phyloP scores from a whole-genome alignment of 2,888 invertebrate species.

The Pollenia griseotomentosa region DNA sequence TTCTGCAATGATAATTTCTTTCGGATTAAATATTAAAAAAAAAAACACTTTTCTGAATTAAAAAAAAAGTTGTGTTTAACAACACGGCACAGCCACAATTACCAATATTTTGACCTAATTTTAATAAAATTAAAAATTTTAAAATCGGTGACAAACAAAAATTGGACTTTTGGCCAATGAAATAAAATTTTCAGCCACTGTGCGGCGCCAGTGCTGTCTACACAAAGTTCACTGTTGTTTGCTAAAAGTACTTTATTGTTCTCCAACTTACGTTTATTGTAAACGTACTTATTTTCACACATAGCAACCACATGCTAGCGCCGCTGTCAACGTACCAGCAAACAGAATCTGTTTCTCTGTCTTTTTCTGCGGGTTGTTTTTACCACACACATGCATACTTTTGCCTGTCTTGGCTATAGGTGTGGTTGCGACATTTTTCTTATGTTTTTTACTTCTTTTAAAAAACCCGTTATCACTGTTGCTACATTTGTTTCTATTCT shows the following conservation, averaged over 20 bases:
- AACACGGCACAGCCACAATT: too few relatives aligned
- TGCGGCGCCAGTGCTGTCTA: constrained; percentile 2
- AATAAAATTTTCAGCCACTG: too few relatives aligned
- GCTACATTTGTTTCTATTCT: background rate
- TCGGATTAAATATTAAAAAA: too few relatives aligned
- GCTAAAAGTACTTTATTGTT: constrained; percentile 8
- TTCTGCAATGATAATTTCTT: too few relatives aligned
- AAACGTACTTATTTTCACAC: background rate
- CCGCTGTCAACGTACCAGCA: constrained; percentile 44
- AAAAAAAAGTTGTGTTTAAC: too few relatives aligned
- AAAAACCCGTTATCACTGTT: too few relatives aligned
- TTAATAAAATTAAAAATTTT: too few relatives aligned
- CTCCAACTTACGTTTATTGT: background rate
- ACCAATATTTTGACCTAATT: too few relatives aligned
- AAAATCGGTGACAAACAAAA: too few relatives aligned
- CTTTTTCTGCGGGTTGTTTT: background rate
- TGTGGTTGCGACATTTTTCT: constrained; percentile 10
- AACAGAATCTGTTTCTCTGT: background rate
- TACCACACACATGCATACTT: background rate
- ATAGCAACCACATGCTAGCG: constrained; percentile 40
- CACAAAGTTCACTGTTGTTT: background rate
- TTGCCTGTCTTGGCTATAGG: constrained; percentile 1
- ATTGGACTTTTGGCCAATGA: too few relatives aligned
- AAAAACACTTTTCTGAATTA: too few relatives aligned
- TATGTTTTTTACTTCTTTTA: background rate